phyloP scores from a whole-genome alignment of 2,113 vertebrate species.

The Tyrannus savana region DNA sequence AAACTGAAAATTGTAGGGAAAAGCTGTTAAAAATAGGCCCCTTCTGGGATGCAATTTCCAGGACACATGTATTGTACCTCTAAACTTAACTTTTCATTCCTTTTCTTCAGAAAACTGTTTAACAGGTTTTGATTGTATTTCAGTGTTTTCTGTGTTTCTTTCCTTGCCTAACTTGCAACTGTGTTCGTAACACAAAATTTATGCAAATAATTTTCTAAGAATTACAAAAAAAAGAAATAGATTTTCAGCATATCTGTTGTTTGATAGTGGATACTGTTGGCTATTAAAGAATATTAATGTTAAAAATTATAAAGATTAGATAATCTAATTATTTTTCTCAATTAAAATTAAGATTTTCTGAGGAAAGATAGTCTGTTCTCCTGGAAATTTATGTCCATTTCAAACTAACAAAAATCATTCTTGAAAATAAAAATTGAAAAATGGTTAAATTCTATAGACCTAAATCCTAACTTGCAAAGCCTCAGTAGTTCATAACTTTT shows the following conservation, averaged over 20 bases:
- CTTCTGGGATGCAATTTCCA: not conserved
- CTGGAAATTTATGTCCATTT: not conserved
- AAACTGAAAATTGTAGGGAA: not conserved
- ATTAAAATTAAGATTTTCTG: not conserved
- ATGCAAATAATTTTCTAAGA: not conserved
- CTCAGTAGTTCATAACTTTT: not conserved
- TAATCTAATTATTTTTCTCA: not conserved
- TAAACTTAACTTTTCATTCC: not conserved
- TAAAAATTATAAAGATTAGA: not conserved
- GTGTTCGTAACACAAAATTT: not conserved
- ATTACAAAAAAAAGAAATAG: not conserved
- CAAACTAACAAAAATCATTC: not conserved
- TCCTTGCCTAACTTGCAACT: not conserved
- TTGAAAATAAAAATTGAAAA: not conserved
- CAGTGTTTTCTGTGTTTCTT: not conserved
- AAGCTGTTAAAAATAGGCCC: not conserved
- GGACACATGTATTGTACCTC: not conserved
- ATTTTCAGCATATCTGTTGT: not conserved
- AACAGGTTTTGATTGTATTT: not conserved
- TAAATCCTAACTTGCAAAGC: not conserved
- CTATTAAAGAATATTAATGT: not conserved
- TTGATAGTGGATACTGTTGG: not conserved
- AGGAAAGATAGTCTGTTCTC: not conserved
- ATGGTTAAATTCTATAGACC: not conserved
- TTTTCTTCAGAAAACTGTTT: not conserved